Evolutionary conservation across 2,888 invertebrate species (phyloP).

Genomic region (Alcis repandata): DNA sequence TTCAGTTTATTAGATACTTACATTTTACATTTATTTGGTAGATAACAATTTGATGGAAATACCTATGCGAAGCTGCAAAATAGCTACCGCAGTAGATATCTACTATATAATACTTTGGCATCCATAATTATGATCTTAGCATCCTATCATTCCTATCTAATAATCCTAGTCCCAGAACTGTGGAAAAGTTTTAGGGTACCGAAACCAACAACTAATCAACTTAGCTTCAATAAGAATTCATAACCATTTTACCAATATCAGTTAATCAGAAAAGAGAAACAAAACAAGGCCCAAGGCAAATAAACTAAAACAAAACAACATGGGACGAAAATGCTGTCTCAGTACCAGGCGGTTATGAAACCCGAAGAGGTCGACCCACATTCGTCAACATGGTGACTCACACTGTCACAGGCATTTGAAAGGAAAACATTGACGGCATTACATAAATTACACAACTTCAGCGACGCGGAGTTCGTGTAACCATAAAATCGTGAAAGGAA

Average conservation of each 20-base stretch:
- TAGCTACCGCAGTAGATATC: too few species aligned
- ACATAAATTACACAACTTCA: conserved; percentile 25
- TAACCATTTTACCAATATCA: too few species aligned
- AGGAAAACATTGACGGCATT: conserved; percentile 22
- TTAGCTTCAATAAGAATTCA: too few species aligned
- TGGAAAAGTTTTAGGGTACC: too few species aligned
- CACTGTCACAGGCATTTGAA: conserved; percentile 20
- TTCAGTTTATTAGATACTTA: neutral
- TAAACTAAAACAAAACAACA: neutral
- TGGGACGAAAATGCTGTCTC: conserved; percentile 7
- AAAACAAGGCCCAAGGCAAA: neutral
- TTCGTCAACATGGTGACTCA: conserved; percentile 27
- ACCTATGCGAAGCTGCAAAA: neutral
- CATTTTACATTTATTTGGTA: neutral
- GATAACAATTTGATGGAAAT: neutral
- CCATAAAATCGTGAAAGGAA: conserved; percentile 17
- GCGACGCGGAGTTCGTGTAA: neutral
- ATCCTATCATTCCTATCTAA: too few species aligned
- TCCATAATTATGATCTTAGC: too few species aligned
- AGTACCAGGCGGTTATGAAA: conserved; percentile 30
- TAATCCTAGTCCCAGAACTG: too few species aligned
- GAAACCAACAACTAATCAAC: too few species aligned
- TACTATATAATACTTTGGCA: too few species aligned
- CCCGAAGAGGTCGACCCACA: conserved; percentile 20
- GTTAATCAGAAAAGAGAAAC: neutral